phyloP scores from a whole-genome alignment of 2,113 vertebrate species.

The Haplochromis vanheusdeni region DNA sequence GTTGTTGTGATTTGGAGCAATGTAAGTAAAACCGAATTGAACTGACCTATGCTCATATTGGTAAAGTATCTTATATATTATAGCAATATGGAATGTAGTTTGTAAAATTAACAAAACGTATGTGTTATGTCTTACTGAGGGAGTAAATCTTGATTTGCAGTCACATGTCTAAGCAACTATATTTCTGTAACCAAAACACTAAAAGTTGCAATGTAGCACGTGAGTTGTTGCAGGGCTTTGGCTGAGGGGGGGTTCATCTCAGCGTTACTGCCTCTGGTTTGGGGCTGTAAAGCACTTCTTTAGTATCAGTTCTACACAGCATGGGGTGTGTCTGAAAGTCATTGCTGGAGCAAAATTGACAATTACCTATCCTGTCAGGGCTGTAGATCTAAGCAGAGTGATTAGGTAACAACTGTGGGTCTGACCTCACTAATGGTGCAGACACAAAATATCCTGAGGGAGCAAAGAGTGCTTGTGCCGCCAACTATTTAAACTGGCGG shows the following conservation, averaged over 20 bases:
- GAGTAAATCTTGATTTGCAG: background rate
- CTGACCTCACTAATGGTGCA: constrained; percentile 18
- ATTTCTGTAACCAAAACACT: background rate
- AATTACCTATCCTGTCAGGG: constrained; percentile 42
- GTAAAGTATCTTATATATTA: background rate
- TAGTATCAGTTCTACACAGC: background rate
- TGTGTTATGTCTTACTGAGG: background rate
- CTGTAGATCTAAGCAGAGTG: constrained; percentile 45
- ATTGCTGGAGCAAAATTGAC: constrained; percentile 37
- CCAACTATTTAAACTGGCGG: background rate
- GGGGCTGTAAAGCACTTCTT: constrained; percentile 45
- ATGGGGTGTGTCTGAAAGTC: constrained; percentile 22
- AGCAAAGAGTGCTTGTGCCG: background rate
- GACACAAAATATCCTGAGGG: constrained; percentile 29
- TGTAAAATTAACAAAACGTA: background rate
- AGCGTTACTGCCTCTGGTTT: background rate
- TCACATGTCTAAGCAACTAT: background rate
- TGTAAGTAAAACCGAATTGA: background rate
- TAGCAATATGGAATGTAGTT: background rate
- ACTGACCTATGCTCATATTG: background rate
- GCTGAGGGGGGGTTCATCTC: background rate
- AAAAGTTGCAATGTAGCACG: background rate
- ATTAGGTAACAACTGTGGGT: constrained; percentile 43
- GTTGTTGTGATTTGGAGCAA: background rate
- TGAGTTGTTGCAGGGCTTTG: background rate